Conservation (phyloP, 2,113 vertebrate species). For the Guaruba guarouba region DNA sequence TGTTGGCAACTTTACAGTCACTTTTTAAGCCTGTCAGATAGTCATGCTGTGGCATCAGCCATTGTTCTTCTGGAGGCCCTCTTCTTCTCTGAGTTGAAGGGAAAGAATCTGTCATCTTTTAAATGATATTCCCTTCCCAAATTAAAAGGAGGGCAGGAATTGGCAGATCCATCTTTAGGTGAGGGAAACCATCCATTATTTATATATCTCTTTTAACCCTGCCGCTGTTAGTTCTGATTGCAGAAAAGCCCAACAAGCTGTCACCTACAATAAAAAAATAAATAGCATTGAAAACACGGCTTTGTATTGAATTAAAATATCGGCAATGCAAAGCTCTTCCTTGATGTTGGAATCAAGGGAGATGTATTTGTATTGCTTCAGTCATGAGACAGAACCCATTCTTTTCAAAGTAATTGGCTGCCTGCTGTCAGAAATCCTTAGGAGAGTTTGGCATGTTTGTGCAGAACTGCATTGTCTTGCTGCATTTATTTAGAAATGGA, state of each 20-base stretch:
- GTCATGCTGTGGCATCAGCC: slow-evolving; percentile 49
- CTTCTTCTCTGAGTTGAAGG: slow-evolving; percentile 25
- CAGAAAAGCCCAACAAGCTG: slow-evolving; percentile 32
- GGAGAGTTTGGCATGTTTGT: slow-evolving; percentile 64
- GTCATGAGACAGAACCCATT: slow-evolving; percentile 71
- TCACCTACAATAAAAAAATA: slow-evolving; percentile 5
- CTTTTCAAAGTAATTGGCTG: slow-evolving; percentile 78
- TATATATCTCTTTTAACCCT: slow-evolving; percentile 36
- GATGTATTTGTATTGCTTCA: slow-evolving; percentile 57
- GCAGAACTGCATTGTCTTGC: slow-evolving; percentile 32
- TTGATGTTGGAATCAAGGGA: slow-evolving; percentile 73
- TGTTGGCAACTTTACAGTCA: slow-evolving; percentile 45
- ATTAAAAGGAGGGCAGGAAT: slow-evolving; percentile 57
- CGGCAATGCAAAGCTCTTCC: slow-evolving; percentile 69
- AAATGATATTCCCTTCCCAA: slow-evolving; percentile 33
- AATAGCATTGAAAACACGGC: background rate
- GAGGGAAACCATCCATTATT: slow-evolving; percentile 52
- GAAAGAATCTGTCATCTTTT: slow-evolving; percentile 35
- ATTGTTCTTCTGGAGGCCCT: slow-evolving; percentile 46
- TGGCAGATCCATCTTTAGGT: slow-evolving; percentile 47
- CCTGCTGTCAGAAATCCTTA: slow-evolving; percentile 72
- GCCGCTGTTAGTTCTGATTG: slow-evolving; percentile 29
- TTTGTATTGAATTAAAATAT: slow-evolving; percentile 55
- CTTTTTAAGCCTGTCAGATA: slow-evolving; percentile 57
- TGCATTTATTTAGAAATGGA: slow-evolving; percentile 50